A percentile compares a stretch with the other conserved stretches of the same genome.
phyloP scores from a whole-genome alignment of 2,113 vertebrate genomes.

The Gila orcuttii region DNA sequence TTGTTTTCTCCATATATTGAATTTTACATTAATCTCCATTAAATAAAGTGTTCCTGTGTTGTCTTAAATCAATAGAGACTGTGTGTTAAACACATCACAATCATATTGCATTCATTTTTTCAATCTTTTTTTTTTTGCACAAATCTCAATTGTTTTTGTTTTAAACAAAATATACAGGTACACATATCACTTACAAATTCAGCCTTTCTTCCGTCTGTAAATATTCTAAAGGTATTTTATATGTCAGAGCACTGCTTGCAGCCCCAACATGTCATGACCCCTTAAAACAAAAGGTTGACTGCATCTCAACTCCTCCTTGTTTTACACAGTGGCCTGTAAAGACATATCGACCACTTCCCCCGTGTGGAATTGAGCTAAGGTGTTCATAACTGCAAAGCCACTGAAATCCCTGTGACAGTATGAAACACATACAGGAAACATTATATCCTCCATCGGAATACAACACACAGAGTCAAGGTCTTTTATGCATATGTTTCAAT shows the following conservation, averaged over 20 bases:
- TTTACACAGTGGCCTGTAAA: conserved; percentile 39
- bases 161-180: not conserved
- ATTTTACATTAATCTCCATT: not conserved
- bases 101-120: not conserved
- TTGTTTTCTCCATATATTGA: not conserved
- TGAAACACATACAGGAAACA: conserved; percentile 26
- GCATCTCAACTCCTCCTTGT: conserved; percentile 34
- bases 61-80: not conserved
- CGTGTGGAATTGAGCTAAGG: conserved; percentile 13
- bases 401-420: conserved; percentile 34
- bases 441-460: not conserved
- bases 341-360: conserved; percentile 36
- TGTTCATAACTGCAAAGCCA: conserved; percentile 40
- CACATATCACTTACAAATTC: not conserved
- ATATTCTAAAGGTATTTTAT: conserved; percentile 11
- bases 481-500: not conserved
- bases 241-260: not conserved
- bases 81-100: not conserved
- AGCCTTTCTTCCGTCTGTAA: not conserved
- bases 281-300: conserved; percentile 41
- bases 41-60: not conserved
- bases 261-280: conserved; percentile 28
- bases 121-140: not conserved
- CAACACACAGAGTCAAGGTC: not conserved
- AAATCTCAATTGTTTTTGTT: not conserved